phyloP scores from a whole-genome alignment of 2,113 vertebrate species.

The Phalacrocorax brasilianus region DNA sequence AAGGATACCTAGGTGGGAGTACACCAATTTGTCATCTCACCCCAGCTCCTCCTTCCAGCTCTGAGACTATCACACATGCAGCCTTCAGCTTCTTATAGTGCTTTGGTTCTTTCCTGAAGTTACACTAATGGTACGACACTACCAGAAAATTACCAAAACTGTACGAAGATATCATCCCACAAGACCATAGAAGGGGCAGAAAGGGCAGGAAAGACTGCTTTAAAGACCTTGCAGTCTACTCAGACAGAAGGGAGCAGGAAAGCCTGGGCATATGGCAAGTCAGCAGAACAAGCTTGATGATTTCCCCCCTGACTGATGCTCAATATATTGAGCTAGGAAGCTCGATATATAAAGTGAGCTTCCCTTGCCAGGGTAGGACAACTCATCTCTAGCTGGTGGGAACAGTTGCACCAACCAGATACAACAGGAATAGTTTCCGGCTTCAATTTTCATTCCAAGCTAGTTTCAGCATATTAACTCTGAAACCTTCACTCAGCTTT shows the following conservation, averaged over 20 bases:
- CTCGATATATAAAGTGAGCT: neutral
- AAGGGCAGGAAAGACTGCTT: neutral
- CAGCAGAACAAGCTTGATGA: neutral
- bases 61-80: neutral
- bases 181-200: neutral
- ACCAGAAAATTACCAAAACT: neutral
- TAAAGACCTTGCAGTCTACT: neutral
- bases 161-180: neutral
- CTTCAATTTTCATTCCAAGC: neutral
- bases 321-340: neutral
- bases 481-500: neutral
- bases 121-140: rapidly evolving
- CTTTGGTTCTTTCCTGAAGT: neutral
- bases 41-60: neutral
- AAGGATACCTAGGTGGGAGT: neutral
- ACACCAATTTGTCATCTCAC: neutral
- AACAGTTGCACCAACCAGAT: neutral
- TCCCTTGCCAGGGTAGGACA: neutral
- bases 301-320: neutral
- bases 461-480: neutral
- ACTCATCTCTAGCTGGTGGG: neutral
- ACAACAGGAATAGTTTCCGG: neutral
- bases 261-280: neutral
- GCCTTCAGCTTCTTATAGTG: neutral
- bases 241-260: neutral